Percentiles rank a stretch among this genome's conserved stretches.
Conservation (phyloP, 2,113 vertebrate species). For the Alligator mississippiensis region DNA sequence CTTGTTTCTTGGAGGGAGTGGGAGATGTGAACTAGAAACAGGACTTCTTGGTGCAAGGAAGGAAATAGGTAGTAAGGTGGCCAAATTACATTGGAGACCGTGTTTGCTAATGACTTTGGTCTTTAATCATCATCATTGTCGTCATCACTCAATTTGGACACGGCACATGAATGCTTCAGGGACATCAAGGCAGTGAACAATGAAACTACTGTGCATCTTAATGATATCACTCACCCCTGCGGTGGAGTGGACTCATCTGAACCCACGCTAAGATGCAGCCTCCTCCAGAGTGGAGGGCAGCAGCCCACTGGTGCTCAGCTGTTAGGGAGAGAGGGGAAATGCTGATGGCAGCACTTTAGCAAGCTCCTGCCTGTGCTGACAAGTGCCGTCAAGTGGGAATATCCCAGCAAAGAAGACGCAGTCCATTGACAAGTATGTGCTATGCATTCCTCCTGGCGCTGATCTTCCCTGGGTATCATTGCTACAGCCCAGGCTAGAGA, state of each 20-base stretch:
- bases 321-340: background rate
- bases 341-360: background rate
- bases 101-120: background rate
- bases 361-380: background rate
- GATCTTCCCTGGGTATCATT: background rate
- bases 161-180: background rate
- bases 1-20: background rate
- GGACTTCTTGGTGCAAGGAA: background rate
- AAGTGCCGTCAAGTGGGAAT: too few species aligned
- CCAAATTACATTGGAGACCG: background rate
- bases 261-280: background rate
- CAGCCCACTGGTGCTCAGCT: background rate
- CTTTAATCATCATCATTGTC: background rate
- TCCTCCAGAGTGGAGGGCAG: background rate
- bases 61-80: background rate
- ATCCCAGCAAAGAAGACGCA: background rate
- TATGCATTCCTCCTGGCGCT: background rate
- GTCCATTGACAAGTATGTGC: rapidly evolving
- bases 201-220: background rate
- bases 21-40: background rate
- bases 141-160: background rate
- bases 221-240: background rate
- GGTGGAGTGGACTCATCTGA: background rate
- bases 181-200: background rate
- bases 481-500: background rate